Evolutionary conservation across 2,797 vertebrate species (phyloP), one percentile per base, ranked within the genome.

Genomic region (Rhynchonycteris naso): DNA sequence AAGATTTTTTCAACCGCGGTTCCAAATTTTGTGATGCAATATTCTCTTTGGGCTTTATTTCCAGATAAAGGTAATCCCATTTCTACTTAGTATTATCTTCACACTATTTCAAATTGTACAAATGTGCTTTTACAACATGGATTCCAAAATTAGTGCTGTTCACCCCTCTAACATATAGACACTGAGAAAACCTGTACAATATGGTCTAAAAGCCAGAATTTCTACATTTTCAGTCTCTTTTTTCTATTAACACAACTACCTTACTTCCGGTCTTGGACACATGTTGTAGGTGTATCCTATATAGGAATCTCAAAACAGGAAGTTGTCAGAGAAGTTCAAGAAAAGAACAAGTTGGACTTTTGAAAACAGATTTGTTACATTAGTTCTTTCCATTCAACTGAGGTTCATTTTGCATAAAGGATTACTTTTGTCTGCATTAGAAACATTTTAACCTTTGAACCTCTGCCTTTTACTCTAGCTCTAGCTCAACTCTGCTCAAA

Each of bases 371-470:
- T 95, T 96, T 91, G 66, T 95, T 96, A 93, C 94, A 92, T 96
- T 91, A 95, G 43, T 97, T 68, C 30, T 93, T 93, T 88, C 43
- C 52, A 93, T 88, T 89, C 92, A 84, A 90, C 69, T 90, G 95
- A 85, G 83, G 72, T 96, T 95, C 71, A 96, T 97, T 96, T 98
- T 5, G 96, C 96, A 97, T 97, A 97, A 97, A 97, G 91, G 28
- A 96, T 96, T 93, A 95, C 93, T 63, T 97, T 88, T 96, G 90
- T 79, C 68, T 88, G 86, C 85, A 76, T 84, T 88, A 92, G 95
- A 97, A 95, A 95, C 90, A 91, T 69, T 90, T 71, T 94, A 88
- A 13, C 26, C 89, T 97, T 68, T 92, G 91, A 96, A 88, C 90
- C 80, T 74, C 66, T 85, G 63, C 84, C 68, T 97, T 89, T 85